phyloP scores from a whole-genome alignment of 2,113 vertebrate species.

The Clarias macrocephalus region DNA sequence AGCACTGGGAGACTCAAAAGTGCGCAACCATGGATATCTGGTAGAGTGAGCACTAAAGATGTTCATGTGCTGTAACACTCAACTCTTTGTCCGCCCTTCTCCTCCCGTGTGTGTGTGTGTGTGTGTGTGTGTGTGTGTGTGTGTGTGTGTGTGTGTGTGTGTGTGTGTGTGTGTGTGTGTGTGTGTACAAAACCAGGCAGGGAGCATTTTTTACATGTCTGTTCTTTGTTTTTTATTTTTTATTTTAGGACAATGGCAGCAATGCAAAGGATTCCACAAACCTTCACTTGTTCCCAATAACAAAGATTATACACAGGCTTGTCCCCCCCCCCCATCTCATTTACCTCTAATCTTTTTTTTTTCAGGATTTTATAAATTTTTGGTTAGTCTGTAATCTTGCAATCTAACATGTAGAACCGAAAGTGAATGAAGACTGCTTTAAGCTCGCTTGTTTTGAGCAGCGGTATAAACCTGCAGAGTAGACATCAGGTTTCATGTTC shows the following conservation, averaged over 20 bases:
- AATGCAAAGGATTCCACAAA: slow-evolving; percentile 20
- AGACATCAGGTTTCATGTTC: slow-evolving; percentile 40
- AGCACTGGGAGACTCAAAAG: background rate
- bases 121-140: background rate
- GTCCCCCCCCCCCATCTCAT: background rate
- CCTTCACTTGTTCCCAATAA: slow-evolving; percentile 6
- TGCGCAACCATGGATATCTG: background rate
- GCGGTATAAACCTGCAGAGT: background rate
- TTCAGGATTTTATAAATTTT: background rate
- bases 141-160: background rate
- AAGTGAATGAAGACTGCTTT: background rate
- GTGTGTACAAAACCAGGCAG: slow-evolving; percentile 44
- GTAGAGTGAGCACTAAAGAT: background rate
- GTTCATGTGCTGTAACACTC: slow-evolving; percentile 1
- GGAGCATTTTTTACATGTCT: slow-evolving; percentile 59
- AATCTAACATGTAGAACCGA: background rate
- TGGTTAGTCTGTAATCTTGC: background rate
- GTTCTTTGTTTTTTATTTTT: background rate
- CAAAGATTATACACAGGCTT: slow-evolving; percentile 14
- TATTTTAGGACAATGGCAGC: slow-evolving; percentile 31
- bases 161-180: background rate
- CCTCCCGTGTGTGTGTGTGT: background rate
- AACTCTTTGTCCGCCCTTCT: slow-evolving; percentile 30
- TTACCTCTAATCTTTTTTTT: background rate
- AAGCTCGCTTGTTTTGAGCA: background rate